Evolutionary conservation across 2,888 invertebrate species (phyloP).

Genomic region (Cephus rjabovi): DNA sequence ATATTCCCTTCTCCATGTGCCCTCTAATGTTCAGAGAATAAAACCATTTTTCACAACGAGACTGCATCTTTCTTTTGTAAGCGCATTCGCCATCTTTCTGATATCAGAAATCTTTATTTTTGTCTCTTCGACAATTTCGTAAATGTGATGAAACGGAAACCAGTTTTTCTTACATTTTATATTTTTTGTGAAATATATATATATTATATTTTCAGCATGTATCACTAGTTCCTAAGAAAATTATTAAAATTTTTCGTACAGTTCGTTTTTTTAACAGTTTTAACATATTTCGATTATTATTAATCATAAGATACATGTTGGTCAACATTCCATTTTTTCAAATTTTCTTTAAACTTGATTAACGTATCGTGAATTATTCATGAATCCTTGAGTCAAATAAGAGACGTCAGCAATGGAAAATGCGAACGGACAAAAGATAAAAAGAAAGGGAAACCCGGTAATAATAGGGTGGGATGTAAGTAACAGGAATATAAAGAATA

Average conservation of each 20-base stretch:
- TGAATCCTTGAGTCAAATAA: neutral
- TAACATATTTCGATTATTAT: too few relatives aligned
- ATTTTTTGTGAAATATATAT: too few relatives aligned
- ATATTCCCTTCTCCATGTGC: neutral
- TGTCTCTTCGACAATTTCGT: neutral
- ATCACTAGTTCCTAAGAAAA: too few relatives aligned
- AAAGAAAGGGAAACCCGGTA: neutral
- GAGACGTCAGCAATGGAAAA: neutral
- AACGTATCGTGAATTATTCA: neutral
- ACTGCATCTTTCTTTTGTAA: neutral
- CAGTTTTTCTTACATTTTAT: neutral
- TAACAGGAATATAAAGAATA: neutral
- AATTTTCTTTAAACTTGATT: neutral
- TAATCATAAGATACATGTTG: neutral
- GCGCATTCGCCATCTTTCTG: neutral
- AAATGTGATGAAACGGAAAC: neutral
- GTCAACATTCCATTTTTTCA: neutral
- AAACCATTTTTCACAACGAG: neutral
- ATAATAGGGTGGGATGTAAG: neutral
- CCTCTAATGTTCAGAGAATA: neutral
- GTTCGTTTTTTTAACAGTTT: neutral
- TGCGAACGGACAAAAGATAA: neutral
- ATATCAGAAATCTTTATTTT: neutral
- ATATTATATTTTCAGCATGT: neutral
- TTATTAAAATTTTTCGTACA: too few relatives aligned